Percentiles rank a stretch among this genome's conserved stretches.
These are phyloP conservation scores for Gobio occitaniae DNA, from an alignment of 2,797 vertebrate species.

Conservation along the genomic window DNA sequence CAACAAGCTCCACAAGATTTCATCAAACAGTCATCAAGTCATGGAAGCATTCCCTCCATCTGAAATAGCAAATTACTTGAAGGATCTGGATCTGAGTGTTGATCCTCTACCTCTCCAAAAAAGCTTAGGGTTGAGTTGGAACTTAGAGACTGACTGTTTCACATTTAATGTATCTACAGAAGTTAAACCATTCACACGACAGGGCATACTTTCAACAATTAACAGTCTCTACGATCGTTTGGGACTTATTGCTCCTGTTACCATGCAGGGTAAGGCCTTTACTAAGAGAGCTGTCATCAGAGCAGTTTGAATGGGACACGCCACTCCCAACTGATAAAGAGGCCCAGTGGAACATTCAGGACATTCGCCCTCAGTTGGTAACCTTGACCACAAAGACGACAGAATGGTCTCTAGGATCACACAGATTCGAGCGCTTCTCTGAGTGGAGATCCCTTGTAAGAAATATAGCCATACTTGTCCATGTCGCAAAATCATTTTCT, in stretches of 20 bases:
- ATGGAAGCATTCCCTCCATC: slow-evolving; percentile 4
- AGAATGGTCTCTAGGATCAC: background rate
- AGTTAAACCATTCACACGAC: background rate
- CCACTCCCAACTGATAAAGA: background rate
- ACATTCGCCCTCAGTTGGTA: background rate
- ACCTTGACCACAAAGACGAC: background rate
- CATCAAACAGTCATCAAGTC: slow-evolving; percentile 1
- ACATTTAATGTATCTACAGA: background rate
- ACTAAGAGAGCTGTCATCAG: background rate
- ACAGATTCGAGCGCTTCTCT: background rate
- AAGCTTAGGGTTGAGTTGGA: background rate
- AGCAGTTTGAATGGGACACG: background rate
- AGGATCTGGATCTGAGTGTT: background rate
- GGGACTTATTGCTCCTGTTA: slow-evolving; percentile 1
- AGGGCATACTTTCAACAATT: slow-evolving; percentile 1
- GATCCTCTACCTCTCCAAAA: background rate
- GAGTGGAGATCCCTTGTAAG: background rate
- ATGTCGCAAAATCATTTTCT: background rate
- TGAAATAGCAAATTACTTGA: background rate
- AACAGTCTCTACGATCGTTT: background rate
- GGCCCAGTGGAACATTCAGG: background rate
- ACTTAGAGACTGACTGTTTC: background rate
- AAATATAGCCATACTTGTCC: background rate
- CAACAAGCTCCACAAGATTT: background rate
- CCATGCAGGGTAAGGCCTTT: background rate